These are phyloP conservation scores for Dendrophyllia cribrosa DNA, from an alignment of 64 coral and sea anemone species.

Conservation along the genomic window DNA sequence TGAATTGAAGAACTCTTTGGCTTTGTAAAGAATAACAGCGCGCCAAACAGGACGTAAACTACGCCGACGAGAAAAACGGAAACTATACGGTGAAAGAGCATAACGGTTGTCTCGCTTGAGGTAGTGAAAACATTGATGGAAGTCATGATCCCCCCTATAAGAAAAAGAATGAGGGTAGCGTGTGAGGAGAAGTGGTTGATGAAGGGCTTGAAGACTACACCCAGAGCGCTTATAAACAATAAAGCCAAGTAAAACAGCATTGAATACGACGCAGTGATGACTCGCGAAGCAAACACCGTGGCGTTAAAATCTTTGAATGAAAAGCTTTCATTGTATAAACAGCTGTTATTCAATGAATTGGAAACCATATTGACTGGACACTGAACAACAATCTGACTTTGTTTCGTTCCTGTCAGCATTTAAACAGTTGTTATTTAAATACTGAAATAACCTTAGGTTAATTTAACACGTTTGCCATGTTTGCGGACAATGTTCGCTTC, in stretches of 20 bases:
- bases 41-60: constrained; percentile 22
- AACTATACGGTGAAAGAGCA: background rate
- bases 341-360: too few species aligned
- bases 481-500: too few species aligned
- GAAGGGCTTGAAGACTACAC: background rate
- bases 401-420: too few species aligned
- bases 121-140: constrained; percentile 7
- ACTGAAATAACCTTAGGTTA: too few species aligned
- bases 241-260: background rate
- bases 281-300: constrained; percentile 18
- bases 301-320: background rate
- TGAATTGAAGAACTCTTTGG: background rate
- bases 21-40: constrained; percentile 4
- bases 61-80: constrained; percentile 8
- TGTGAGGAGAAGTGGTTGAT: background rate
- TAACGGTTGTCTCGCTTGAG: background rate
- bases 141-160: background rate
- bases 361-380: too few species aligned
- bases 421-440: too few species aligned
- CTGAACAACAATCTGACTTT: too few species aligned
- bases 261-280: constrained; percentile 35
- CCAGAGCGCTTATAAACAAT: background rate
- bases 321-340: background rate
- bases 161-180: background rate
- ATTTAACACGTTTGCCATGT: too few species aligned